Evolutionary conservation across 2,113 vertebrate species (phyloP).

Genomic region (Corythoichthys intestinalis): DNA sequence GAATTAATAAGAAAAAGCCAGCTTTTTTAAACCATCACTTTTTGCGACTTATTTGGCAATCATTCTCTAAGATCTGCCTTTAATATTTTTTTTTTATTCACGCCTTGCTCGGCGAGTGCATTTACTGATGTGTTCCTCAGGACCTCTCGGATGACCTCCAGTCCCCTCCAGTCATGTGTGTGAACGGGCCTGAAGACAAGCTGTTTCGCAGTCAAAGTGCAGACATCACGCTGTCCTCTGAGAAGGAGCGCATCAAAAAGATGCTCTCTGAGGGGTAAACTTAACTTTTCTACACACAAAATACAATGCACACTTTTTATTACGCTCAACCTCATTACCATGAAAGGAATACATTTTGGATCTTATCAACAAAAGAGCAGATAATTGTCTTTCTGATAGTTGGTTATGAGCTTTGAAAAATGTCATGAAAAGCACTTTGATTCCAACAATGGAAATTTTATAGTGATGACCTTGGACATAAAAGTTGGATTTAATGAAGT

Average conservation of each 20-base stretch:
- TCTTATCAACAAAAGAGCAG: conserved; percentile 2
- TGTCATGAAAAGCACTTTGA: background rate
- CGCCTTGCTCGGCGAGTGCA: conserved; percentile 21
- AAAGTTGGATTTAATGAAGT: background rate
- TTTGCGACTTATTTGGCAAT: too few species aligned
- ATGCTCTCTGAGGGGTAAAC: conserved; percentile 93
- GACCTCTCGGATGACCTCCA: conserved; percentile 75
- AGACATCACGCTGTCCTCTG: conserved; percentile 82
- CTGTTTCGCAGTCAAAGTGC: conserved; percentile 92
- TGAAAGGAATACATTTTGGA: background rate
- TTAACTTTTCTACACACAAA: background rate
- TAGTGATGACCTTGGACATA: background rate
- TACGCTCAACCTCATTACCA: background rate
- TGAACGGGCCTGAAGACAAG: conserved; percentile 93
- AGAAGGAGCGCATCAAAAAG: conserved; percentile 92
- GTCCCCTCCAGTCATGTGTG: conserved; percentile 76
- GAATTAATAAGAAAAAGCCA: too few species aligned
- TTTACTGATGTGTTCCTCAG: conserved; percentile 62
- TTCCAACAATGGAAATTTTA: background rate
- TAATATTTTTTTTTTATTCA: background rate
- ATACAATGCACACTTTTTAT: background rate
- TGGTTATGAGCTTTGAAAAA: background rate
- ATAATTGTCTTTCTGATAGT: background rate
- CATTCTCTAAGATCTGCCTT: too few species aligned
- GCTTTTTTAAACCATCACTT: too few species aligned